Percentiles rank a stretch among this genome's conserved stretches.
phyloP scores from a whole-genome alignment of 2,888 invertebrate genomes.

The Minunthozetes semirufus region DNA sequence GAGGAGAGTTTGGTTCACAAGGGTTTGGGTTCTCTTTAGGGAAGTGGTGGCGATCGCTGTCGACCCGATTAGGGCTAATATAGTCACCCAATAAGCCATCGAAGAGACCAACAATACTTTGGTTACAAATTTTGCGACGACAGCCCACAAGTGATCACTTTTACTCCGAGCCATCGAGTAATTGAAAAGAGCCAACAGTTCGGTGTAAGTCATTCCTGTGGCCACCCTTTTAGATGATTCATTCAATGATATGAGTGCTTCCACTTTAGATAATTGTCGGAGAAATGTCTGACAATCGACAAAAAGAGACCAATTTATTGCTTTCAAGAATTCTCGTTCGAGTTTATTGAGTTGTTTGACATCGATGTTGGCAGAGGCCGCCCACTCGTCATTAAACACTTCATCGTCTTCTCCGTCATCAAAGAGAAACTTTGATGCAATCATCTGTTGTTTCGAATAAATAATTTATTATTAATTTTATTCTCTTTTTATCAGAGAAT shows the following conservation, averaged over 20 bases:
- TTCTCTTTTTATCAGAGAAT: not conserved
- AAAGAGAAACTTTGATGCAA: slow-evolving; percentile 90
- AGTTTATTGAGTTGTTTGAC: slow-evolving; percentile 67
- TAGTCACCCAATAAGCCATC: not conserved
- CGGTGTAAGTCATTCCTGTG: slow-evolving; percentile 34
- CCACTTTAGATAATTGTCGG: slow-evolving; percentile 30
- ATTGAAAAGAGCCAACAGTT: slow-evolving; percentile 32
- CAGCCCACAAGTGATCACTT: not conserved
- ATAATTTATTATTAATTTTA: no score
- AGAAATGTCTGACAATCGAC: slow-evolving; percentile 33
- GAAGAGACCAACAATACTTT: not conserved
- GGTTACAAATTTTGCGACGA: not conserved
- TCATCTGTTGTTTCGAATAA: slow-evolving; percentile 61
- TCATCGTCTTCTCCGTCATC: slow-evolving; percentile 88
- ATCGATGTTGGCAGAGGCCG: slow-evolving; percentile 68
- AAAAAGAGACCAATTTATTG: slow-evolving; percentile 57
- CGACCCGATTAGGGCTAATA: slow-evolving; percentile 10
- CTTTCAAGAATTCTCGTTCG: slow-evolving; percentile 78
- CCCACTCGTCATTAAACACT: slow-evolving; percentile 87
- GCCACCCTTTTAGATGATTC: slow-evolving; percentile 28
- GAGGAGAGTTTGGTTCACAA: slow-evolving; percentile 2
- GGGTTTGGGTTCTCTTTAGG: not conserved
- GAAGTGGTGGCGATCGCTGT: slow-evolving; percentile 3
- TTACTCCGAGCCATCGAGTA: slow-evolving; percentile 1
- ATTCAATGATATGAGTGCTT: slow-evolving; percentile 30